Conservation (phyloP, 2,113 vertebrate species). For the Columba janthina region DNA sequence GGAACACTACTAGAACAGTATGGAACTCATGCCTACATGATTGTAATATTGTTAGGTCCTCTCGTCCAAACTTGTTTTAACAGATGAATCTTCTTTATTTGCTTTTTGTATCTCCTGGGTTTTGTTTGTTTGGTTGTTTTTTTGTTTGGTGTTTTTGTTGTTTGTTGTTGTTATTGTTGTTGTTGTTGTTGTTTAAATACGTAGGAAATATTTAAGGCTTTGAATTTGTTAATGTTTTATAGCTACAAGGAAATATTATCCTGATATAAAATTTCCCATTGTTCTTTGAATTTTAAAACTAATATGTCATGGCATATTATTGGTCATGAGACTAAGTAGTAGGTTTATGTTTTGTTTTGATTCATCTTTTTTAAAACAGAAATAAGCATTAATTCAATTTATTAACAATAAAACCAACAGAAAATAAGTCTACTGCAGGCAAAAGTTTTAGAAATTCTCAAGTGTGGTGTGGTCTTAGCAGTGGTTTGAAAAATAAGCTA, state of each 20-base stretch:
- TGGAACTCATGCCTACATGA: neutral
- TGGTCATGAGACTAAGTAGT: neutral
- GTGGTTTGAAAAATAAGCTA: neutral
- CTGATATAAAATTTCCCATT: neutral
- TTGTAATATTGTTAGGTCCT: neutral
- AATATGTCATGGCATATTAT: neutral
- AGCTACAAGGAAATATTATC: neutral
- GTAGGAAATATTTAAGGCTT: neutral
- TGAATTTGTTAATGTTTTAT: neutral
- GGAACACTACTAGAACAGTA: neutral
- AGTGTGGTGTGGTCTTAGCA: neutral
- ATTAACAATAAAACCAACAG: neutral
- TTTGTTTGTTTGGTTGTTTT: neutral
- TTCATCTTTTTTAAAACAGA: neutral
- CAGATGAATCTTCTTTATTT: neutral
- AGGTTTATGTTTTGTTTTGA: rapidly evolving
- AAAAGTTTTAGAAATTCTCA: neutral
- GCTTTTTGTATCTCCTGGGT: neutral
- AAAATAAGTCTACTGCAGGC: neutral
- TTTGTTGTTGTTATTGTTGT: neutral
- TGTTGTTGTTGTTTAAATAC: neutral
- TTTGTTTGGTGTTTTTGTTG: neutral
- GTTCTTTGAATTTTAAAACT: neutral
- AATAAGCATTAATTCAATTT: neutral
- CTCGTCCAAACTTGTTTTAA: neutral